Evolutionary conservation across 2,888 invertebrate species (phyloP).

Genomic region (Sialis fuliginosa): DNA sequence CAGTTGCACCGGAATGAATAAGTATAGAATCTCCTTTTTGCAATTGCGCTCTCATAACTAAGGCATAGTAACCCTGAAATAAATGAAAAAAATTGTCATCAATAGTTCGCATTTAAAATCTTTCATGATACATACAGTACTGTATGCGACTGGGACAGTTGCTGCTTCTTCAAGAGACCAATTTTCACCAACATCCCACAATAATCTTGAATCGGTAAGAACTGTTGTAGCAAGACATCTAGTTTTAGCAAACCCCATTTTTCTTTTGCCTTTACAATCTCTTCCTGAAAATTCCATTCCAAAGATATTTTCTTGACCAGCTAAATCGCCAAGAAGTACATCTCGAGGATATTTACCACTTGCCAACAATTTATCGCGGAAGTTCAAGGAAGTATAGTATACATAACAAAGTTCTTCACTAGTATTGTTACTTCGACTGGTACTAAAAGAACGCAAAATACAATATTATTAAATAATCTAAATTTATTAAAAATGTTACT

Average conservation of each 20-base stretch:
- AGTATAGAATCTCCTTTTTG: constrained; percentile 57
- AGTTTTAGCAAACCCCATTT: constrained; percentile 25
- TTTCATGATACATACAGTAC: constrained; percentile 22
- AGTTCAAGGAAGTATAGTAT: constrained; percentile 1
- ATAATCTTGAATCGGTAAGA: constrained; percentile 25
- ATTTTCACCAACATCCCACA: constrained; percentile 35
- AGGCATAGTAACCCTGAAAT: constrained; percentile 14
- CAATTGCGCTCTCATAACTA: constrained; percentile 59
- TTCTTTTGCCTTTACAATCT: constrained; percentile 18
- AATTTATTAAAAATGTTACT: constrained; percentile 6
- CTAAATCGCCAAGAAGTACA: constrained; percentile 9
- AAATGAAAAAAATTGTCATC: too few relatives aligned
- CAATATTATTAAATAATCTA: background rate
- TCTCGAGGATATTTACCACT: constrained; percentile 1
- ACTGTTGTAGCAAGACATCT: constrained; percentile 34
- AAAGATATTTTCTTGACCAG: background rate
- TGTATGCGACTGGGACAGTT: constrained; percentile 44
- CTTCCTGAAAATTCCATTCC: constrained; percentile 1
- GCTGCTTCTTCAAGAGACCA: constrained; percentile 48
- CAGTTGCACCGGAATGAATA: constrained; percentile 78
- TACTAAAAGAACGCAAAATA: too few relatives aligned
- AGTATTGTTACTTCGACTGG: background rate
- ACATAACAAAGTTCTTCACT: background rate
- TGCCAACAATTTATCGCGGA: background rate
- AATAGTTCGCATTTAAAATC: constrained; percentile 15